Conservation (phyloP, 2,797 vertebrate species). For the Mormyrus proboscirostris region DNA sequence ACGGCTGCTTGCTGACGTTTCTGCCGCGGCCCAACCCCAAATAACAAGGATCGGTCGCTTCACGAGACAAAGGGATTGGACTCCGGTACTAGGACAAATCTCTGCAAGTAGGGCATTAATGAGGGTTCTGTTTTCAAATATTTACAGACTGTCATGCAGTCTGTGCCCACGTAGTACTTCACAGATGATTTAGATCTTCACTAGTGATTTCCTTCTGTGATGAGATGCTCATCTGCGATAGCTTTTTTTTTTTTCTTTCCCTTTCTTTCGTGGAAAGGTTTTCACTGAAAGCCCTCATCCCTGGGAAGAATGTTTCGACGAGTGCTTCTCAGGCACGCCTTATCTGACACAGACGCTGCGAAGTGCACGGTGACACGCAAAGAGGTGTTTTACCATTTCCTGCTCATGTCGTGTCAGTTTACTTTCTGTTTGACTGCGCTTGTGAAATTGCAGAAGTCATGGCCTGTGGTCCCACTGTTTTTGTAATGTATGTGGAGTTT, state of each 20-base stretch:
- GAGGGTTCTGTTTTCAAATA: background rate
- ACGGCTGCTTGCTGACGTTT: background rate
- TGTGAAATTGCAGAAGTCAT: background rate
- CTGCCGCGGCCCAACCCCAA: background rate
- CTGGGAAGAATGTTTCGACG: background rate
- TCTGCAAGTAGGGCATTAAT: background rate
- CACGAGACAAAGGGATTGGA: background rate
- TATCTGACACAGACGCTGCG: background rate
- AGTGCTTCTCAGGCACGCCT: background rate
- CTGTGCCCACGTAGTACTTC: background rate
- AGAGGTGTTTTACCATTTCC: constrained; percentile 2
- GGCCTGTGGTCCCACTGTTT: background rate
- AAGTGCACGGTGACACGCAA: background rate
- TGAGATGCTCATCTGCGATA: background rate
- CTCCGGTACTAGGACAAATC: background rate
- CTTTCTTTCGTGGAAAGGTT: background rate
- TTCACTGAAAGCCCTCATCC: background rate
- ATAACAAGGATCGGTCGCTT: background rate
- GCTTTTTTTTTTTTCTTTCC: background rate
- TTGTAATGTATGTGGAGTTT: background rate
- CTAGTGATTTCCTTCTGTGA: background rate
- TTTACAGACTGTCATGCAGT: background rate
- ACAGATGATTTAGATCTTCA: background rate
- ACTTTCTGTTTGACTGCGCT: background rate
- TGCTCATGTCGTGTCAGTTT: background rate